These are phyloP conservation scores for Anagrus nilaparvatae DNA, from an alignment of 1,140 invertebrate species.

Conservation along the genomic window DNA sequence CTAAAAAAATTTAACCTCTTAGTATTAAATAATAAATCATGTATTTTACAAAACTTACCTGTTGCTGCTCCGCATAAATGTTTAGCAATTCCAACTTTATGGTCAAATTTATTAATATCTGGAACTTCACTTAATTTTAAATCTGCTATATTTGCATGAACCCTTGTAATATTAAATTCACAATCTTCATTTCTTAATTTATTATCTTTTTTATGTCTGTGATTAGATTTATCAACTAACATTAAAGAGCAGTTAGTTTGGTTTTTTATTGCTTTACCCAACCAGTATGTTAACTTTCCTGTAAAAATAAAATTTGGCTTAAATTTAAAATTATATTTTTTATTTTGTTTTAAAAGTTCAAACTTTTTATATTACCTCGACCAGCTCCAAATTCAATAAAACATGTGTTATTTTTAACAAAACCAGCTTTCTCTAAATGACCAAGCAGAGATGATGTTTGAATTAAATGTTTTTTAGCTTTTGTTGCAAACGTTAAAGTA, in stretches of 20 bases:
- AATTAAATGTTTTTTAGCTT: constrained; percentile 55
- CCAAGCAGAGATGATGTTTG: constrained; percentile 61
- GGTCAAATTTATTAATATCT: constrained; percentile 36
- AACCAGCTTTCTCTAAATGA: constrained; percentile 45
- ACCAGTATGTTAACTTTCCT: constrained; percentile 66
- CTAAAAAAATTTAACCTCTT: constrained; percentile 36
- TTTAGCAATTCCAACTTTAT: constrained; percentile 67
- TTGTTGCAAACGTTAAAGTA: constrained; percentile 50
- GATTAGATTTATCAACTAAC: constrained; percentile 64
- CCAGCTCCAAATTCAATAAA: constrained; percentile 82
- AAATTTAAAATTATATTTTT: background rate
- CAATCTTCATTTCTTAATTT: constrained; percentile 49
- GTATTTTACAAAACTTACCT: constrained; percentile 38
- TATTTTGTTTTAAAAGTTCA: too few species aligned
- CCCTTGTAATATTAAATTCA: constrained; percentile 43
- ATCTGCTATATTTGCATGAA: constrained; percentile 65
- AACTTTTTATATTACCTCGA: constrained; percentile 49
- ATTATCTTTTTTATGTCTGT: constrained; percentile 73
- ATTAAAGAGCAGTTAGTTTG: constrained; percentile 48
- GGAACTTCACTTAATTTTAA: constrained; percentile 51
- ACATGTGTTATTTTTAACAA: constrained; percentile 50
- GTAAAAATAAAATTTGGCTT: constrained; percentile 18
- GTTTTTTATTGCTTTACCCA: constrained; percentile 49
- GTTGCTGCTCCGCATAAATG: constrained; percentile 80
- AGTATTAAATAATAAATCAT: constrained; percentile 7